Evolutionary conservation across 2,888 invertebrate species (phyloP), one percentile per base, ranked within the genome.

Genomic region (Rhogogaster chlorosoma): DNA sequence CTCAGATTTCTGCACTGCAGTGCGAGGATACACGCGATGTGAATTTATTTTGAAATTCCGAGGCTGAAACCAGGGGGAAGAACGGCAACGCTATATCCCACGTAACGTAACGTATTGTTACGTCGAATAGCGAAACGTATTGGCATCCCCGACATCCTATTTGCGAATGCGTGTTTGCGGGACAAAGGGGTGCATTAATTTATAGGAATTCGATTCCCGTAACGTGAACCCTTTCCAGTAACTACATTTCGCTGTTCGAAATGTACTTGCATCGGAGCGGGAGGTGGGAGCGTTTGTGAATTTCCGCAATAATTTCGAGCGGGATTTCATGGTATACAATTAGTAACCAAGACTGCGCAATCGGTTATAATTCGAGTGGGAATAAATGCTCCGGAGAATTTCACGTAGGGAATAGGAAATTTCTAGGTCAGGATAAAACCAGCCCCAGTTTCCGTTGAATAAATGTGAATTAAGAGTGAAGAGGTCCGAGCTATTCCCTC

Each of bases 81-180:
- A 18, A 36, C 22, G 26, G 26, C 61, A 26, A 61, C 61, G 26
- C 61, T 61, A 53, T n/a, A n/a, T 12, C 61, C 12, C 22, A 61
- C 61, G 61, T 61, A 61, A 57, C 57, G 57, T 57, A 57, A 61
- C 61, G 61, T 61, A 61, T 61, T 61, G 61, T 61, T 61, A 61
- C 12, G 12, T 26, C 61, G 26, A 61, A 61, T 26, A 22, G 61
- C 9, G 61, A 26, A 26, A 61, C 26, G 61, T 26, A 61, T 61
- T 61, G 61, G 61, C 26, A 61, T 12, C 26, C 61, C 9, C 61
- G 10, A 26, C 12, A 22, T 61, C 61, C 61, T 61, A 61, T 61
- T 61, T 61, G 61, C 61, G 26, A 61, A 61, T 26, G 61, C 26
- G 61, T 61, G 61, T 61, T 26, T 61, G 61, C 61, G 12, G 5